Evolutionary conservation across 2,113 vertebrate species (phyloP), one percentile per base, ranked within the genome.

Genomic region (Nothobranchius furzeri): DNA sequence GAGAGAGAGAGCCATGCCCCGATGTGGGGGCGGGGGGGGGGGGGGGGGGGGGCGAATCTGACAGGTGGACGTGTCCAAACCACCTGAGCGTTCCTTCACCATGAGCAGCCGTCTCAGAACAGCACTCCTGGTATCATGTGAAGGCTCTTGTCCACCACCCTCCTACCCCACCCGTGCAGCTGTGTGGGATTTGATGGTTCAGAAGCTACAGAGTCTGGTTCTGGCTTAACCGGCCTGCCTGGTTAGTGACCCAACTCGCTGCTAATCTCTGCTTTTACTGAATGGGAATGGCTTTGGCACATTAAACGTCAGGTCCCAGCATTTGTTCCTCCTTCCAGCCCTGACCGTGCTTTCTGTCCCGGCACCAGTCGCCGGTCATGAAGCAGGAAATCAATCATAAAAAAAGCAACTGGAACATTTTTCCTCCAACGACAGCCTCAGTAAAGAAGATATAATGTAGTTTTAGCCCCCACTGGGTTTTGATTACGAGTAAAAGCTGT

Each of bases 301-400:
- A 2, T 54, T 64, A 70, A 78, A 73, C 52, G 68, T 56, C 77
- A 55, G 30, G 9, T 77, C 57, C 51, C 62, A 20, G 37, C 9
- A 3, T 55, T 60, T 47, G 55, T 20, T 7, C n/a, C 52, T 70
- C 59, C 56, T 62, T 81, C 74, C 12, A 60, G 24, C 40, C 49
- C 42, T 7, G 49, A 48, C 30, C 37, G 37, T 25, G 67, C 9
- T 25, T 62, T 30, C 35, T 8, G 4, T 43, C 59, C 11, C 43
- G 35, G 14, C 62, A 59, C 60, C 61, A 70, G 78, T 71, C 67
- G 54, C 8, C 42, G 49, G 14, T 72, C 75, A 72, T 74, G 63
- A 48, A 60, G 15, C 35, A 4, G 62, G 40, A 60, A 58, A 73
- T 64, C 63, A 48, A 64, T 68, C 68, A 59, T 0, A 48, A 43